These are phyloP conservation scores for Sakesphorus luctuosus DNA, from an alignment of 2,113 vertebrate genomes.

Conservation along the genomic window DNA sequence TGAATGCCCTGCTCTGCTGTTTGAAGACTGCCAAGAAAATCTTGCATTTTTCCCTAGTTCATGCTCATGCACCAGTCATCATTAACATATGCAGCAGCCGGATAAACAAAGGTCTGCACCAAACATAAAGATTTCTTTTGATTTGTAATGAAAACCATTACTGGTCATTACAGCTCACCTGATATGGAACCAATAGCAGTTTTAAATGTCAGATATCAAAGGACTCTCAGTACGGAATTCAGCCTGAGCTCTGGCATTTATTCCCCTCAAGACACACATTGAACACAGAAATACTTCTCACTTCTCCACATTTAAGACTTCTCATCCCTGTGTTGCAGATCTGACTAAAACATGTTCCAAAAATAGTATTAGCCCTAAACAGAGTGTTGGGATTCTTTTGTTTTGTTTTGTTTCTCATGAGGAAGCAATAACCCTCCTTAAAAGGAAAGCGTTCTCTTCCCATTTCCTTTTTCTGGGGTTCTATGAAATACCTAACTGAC, in stretches of 20 bases:
- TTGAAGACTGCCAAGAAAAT: not conserved
- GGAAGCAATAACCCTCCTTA: not conserved
- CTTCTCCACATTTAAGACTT: not conserved
- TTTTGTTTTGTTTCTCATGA: not conserved
- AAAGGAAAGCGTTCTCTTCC: not conserved
- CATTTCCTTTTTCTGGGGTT: not conserved
- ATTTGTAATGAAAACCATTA: slow-evolving; percentile 28
- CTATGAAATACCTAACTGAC: not conserved
- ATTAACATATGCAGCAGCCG: not conserved
- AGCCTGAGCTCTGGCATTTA: not conserved
- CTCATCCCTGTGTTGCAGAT: not conserved
- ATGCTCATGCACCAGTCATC: not conserved
- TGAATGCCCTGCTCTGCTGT: not conserved
- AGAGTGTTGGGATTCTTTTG: not conserved
- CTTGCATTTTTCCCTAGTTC: not conserved
- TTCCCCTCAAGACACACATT: not conserved
- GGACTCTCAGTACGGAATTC: not conserved
- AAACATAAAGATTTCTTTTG: slow-evolving; percentile 33
- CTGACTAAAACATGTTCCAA: not conserved
- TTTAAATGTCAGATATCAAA: slow-evolving; percentile 39
- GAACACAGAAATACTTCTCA: slow-evolving; percentile 5
- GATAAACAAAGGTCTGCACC: not conserved
- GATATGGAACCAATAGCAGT: not conserved
- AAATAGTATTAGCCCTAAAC: not conserved
- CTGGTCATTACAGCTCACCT: not conserved